These are phyloP conservation scores for Planococcus citri DNA, from an alignment of 1,140 invertebrate genomes.

Conservation along the genomic window DNA sequence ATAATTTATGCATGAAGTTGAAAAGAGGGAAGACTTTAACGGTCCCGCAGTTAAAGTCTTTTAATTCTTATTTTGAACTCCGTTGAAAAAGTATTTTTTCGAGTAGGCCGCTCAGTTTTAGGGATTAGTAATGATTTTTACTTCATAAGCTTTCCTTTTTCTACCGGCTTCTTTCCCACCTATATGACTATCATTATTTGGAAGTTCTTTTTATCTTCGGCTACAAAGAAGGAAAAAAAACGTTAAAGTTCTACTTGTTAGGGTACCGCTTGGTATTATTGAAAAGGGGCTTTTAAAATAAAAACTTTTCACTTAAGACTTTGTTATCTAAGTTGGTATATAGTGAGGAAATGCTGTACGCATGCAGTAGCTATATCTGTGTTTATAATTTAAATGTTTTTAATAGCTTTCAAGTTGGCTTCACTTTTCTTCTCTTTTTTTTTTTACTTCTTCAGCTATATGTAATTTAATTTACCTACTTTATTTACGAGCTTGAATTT, in stretches of 20 bases:
- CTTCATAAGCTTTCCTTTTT: constrained; percentile 15
- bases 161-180: not conserved
- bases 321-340: not conserved
- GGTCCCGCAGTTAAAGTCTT: constrained; percentile 16
- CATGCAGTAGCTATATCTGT: constrained; percentile 1
- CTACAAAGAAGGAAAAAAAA: constrained; percentile 10
- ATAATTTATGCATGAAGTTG: constrained; percentile 14
- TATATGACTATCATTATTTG: constrained; percentile 15
- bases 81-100: constrained; percentile 3
- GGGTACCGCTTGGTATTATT: constrained; percentile 10
- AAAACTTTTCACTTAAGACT: constrained; percentile 17
- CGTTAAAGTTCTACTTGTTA: not conserved
- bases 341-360: not conserved
- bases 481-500: not conserved
- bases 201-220: constrained; percentile 10
- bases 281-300: constrained; percentile 15
- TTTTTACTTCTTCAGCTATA: too few relatives aligned
- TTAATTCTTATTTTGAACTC: constrained; percentile 15
- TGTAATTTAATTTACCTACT: not conserved
- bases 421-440: not conserved
- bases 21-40: constrained; percentile 13
- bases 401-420: constrained; percentile 3
- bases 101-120: constrained; percentile 3
- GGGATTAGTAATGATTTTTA: constrained; percentile 17
- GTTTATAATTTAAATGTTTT: constrained; percentile 5